phyloP scores from a whole-genome alignment of 2,888 invertebrate species.

The Choristoneura rosaceana region DNA sequence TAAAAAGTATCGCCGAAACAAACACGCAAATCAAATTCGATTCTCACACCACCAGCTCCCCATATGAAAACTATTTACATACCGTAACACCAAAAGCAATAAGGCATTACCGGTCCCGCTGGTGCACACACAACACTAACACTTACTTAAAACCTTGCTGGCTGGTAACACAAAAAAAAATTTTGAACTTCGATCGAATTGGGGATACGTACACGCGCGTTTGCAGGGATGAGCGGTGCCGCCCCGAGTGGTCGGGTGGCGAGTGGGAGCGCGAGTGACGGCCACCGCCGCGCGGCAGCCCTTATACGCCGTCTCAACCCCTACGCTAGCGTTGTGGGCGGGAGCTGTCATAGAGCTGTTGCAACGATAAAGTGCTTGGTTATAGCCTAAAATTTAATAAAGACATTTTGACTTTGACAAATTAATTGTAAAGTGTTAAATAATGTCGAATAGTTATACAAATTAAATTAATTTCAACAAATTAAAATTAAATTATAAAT shows the following conservation, averaged over 20 bases:
- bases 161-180: slow-evolving; percentile 30
- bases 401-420: too few relatives aligned
- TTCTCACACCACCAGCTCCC: background rate
- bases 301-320: slow-evolving; percentile 73
- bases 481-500: too few relatives aligned
- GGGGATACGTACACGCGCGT: slow-evolving; percentile 79
- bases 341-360: slow-evolving; percentile 56
- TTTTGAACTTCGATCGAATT: slow-evolving; percentile 47
- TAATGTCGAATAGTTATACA: too few relatives aligned
- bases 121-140: slow-evolving; percentile 32
- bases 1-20: background rate
- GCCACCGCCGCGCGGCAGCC: slow-evolving; percentile 59
- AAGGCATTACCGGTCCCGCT: slow-evolving; percentile 33
- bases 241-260: slow-evolving; percentile 76
- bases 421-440: too few relatives aligned
- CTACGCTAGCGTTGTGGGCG: slow-evolving; percentile 67
- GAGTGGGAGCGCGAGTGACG: slow-evolving; percentile 71
- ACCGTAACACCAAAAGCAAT: slow-evolving; percentile 25
- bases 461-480: too few relatives aligned
- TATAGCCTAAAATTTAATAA: too few relatives aligned
- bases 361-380: background rate
- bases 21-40: slow-evolving; percentile 4
- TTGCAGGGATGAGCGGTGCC: slow-evolving; percentile 60
- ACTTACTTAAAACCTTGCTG: slow-evolving; percentile 39
- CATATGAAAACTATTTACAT: slow-evolving; percentile 1